phyloP scores from a whole-genome alignment of 2,888 invertebrate genomes.

The Altica lythri region DNA sequence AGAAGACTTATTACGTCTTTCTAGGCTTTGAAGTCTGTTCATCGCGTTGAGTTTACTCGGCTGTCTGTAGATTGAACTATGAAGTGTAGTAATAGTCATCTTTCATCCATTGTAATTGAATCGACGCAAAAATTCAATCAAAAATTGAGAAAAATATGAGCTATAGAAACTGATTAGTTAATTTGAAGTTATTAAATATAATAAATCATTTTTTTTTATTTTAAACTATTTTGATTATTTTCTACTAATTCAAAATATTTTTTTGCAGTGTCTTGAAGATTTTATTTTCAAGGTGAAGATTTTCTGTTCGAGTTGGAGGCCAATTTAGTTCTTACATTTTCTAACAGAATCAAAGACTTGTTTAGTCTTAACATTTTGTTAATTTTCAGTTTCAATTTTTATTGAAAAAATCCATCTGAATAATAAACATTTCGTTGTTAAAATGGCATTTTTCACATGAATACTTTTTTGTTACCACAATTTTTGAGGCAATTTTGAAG shows the following conservation, averaged over 20 bases:
- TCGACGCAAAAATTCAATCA: no score
- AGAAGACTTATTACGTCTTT: no score
- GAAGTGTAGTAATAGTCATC: no score
- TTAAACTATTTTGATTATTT: neutral
- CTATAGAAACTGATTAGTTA: no score
- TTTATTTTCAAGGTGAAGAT: slow-evolving; percentile 6
- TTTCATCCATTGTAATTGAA: neutral
- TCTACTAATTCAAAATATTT: no score
- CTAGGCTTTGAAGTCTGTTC: no score
- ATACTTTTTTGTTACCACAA: slow-evolving; percentile 26
- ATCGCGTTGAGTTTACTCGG: no score
- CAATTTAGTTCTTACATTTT: slow-evolving; percentile 10
- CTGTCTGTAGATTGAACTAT: no score
- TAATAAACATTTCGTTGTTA: slow-evolving; percentile 19
- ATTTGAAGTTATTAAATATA: neutral
- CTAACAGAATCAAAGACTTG: neutral
- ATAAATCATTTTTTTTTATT: neutral
- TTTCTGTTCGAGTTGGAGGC: slow-evolving; percentile 11
- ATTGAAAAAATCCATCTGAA: slow-evolving; percentile 19
- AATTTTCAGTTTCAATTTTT: slow-evolving; percentile 1
- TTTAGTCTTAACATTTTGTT: no score
- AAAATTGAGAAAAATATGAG: no score
- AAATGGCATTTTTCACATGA: slow-evolving; percentile 27
- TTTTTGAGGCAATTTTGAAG: slow-evolving; percentile 37
- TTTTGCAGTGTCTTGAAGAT: slow-evolving; percentile 16